Percentiles rank a stretch among this genome's conserved stretches.
Conservation (phyloP, 92 coral and sea anemone species). For the Montipora capitata region DNA sequence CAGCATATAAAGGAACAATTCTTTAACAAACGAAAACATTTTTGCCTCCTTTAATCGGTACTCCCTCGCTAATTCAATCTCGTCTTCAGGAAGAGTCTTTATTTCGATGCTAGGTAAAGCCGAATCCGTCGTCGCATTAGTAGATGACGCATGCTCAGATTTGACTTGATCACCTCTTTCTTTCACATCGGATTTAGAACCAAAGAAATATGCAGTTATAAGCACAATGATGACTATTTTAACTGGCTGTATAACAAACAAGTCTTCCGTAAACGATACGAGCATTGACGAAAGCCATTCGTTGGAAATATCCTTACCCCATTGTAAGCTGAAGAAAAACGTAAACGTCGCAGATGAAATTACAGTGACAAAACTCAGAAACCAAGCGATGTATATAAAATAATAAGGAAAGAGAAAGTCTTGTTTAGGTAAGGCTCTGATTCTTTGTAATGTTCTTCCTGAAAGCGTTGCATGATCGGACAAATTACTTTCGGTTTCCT, state of each 20-base stretch:
- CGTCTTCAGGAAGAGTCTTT: conserved; percentile 35
- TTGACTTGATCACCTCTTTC: neutral
- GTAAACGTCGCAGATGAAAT: conserved; percentile 75
- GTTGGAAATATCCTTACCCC: conserved; percentile 83
- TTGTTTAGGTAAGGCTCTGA: neutral
- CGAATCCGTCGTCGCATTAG: neutral
- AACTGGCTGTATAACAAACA: conserved; percentile 82
- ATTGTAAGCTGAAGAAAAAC: conserved; percentile 82
- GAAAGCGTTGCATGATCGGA: neutral
- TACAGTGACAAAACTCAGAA: conserved; percentile 69
- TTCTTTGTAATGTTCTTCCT: neutral
- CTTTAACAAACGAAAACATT: conserved; percentile 72
- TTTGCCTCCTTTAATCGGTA: conserved; percentile 71
- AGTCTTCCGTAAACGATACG: conserved; percentile 80
- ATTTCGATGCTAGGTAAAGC: neutral
- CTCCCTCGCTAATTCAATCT: conserved; percentile 54
- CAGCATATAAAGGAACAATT: conserved; percentile 33
- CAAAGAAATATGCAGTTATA: conserved; percentile 56
- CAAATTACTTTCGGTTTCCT: neutral
- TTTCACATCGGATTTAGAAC: conserved; percentile 9
- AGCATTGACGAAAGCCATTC: conserved; percentile 90
- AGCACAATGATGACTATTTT: conserved; percentile 77
- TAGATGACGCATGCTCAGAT: neutral
- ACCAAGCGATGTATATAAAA: conserved; percentile 78
- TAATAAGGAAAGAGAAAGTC: conserved; percentile 57